Base-by-base conservation (phyloP, 2,888 invertebrate species). In the Ormyrus rosae region DNA sequence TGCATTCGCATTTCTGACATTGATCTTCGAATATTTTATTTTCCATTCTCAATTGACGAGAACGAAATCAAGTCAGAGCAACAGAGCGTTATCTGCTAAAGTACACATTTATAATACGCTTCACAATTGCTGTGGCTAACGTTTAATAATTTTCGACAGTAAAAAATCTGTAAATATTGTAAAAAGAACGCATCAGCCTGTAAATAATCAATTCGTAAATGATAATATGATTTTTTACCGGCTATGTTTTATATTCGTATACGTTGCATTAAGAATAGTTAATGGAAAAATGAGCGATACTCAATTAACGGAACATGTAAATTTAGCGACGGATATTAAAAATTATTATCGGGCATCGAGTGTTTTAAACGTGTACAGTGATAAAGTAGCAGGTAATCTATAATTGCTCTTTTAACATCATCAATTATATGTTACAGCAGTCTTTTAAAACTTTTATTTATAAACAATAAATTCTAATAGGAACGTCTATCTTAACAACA, bases 331-430 rank as follows among this genome's bases (percentile, higher is more conserved):
- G 5, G 69, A 72, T 11, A 64, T 81, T 3, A 72, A 53, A 55
- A 60, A 73, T 45, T 77, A 64, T 48, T 81, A 61, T 9, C 8
- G 53, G 48, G 77, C 81, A 0, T 77, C 81, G 7, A 81, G 81
- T 53, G 13, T 81, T 48, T 50, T 73, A 4, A 77, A 73, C n/a
- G 51, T 80, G 5, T 63, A 67, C 56, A 70, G 65, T 51, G 75
- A 75, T 45, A 70, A 70, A 48, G 53, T 19, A 55, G 46, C 34
- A 75, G 70, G 80, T 80, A 64, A 46, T 13, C 4, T 9, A 6
- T 19, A 70, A 56, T n/a, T 69, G 13, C 11, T 34, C 34, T 34
- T 34, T 34, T 34, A 34, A 34, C 4, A 34, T 34, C 34, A 4
- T 34, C 34, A 34, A 4, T 34, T 34, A 34, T 34, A 34, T 4